These are phyloP conservation scores for Chrysopilus asiliformis DNA, from an alignment of 2,888 invertebrate species.

Conservation along the genomic window DNA sequence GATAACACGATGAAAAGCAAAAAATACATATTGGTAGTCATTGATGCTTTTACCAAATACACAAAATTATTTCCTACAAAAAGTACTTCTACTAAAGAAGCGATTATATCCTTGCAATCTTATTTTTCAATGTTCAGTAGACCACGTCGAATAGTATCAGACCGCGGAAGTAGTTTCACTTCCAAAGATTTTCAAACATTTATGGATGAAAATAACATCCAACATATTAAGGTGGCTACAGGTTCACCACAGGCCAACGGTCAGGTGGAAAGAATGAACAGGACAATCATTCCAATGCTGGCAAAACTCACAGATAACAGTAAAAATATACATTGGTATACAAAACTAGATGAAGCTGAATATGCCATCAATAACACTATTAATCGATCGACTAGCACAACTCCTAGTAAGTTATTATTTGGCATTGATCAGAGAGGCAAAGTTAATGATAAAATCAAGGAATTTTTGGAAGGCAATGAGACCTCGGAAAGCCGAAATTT, in stretches of 20 bases:
- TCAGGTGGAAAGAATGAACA: slow-evolving; percentile 17
- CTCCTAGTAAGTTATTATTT: slow-evolving; percentile 20
- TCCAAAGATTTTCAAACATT: slow-evolving; percentile 22
- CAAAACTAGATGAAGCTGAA: slow-evolving; percentile 14
- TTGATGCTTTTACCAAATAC: slow-evolving; percentile 30
- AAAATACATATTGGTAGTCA: slow-evolving; percentile 23
- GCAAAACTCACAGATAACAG: slow-evolving; percentile 7
- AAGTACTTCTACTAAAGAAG: slow-evolving; percentile 20
- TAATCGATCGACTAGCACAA: slow-evolving; percentile 19
- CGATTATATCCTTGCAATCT: slow-evolving; percentile 18
- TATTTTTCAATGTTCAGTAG: slow-evolving; percentile 14
- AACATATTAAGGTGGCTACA: slow-evolving; percentile 5
- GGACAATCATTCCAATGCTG: slow-evolving; percentile 13
- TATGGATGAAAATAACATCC: slow-evolving; percentile 18
- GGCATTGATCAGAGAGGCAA: slow-evolving; percentile 20
- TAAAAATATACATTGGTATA: slow-evolving; percentile 9
- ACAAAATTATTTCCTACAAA: slow-evolving; percentile 22
- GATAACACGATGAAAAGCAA: slow-evolving; percentile 21
- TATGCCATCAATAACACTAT: slow-evolving; percentile 21
- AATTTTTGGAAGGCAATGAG: slow-evolving; percentile 8
- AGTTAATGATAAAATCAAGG: slow-evolving; percentile 13
- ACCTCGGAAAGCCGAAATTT: neutral
- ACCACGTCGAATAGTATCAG: slow-evolving; percentile 24
- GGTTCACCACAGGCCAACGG: slow-evolving; percentile 7
- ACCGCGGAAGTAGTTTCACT: slow-evolving; percentile 30